These are phyloP conservation scores for Tenthredo notha DNA, from an alignment of 2,888 invertebrate species.

Conservation along the genomic window DNA sequence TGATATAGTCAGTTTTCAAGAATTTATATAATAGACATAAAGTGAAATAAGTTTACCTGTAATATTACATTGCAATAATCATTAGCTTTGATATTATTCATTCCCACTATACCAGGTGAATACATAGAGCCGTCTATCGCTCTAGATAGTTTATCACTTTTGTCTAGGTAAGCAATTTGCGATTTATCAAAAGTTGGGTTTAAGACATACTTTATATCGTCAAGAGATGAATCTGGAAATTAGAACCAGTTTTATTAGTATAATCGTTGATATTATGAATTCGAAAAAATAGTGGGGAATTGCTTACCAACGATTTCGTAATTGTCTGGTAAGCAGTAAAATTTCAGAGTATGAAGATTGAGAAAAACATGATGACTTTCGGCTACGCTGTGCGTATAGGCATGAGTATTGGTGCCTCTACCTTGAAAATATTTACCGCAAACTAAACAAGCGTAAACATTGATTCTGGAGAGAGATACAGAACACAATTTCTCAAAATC, in stretches of 20 bases:
- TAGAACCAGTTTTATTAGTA: not conserved
- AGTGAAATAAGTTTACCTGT: conserved; percentile 82
- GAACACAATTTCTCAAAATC: conserved; percentile 99
- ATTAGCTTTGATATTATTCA: conserved; percentile 99
- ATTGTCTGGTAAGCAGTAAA: conserved; percentile 99
- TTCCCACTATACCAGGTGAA: conserved; percentile 97
- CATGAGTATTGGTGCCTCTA: conserved; percentile 98
- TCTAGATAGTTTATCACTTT: conserved; percentile 90
- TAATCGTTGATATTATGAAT: conserved; percentile 21
- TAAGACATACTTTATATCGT: conserved; percentile 98
- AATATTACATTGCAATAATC: conserved; percentile 99
- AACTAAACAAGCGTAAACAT: conserved; percentile 99
- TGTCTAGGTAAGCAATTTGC: conserved; percentile 91
- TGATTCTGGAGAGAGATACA: conserved; percentile 97
- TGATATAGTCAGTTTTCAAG: not conserved
- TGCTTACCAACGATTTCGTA: conserved; percentile 97
- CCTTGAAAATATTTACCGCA: conserved; percentile 99
- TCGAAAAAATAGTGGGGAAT: too few species aligned
- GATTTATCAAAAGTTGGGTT: conserved; percentile 96
- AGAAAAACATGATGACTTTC: conserved; percentile 99
- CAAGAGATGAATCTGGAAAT: conserved; percentile 92
- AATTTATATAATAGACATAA: not conserved
- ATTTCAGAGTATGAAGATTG: conserved; percentile 97
- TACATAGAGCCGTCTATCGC: conserved; percentile 98
- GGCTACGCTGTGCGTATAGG: conserved; percentile 99